A percentile compares a stretch with the other conserved stretches of the same genome.
These are phyloP conservation scores for Scaptomyza reducta DNA, from an alignment of 2,888 invertebrate species.

Conservation along the genomic window DNA sequence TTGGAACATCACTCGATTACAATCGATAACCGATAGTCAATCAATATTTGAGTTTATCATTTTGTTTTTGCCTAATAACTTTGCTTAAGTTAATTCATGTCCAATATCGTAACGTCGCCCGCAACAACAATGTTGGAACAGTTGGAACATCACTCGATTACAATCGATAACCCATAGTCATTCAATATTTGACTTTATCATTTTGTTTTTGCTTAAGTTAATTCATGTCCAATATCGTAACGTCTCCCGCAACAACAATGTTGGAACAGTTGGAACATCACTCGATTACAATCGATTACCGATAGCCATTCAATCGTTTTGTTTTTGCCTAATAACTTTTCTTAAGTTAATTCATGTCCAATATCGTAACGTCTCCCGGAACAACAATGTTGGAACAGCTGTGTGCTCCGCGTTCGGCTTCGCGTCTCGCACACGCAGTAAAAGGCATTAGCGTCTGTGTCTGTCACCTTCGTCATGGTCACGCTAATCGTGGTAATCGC, in stretches of 20 bases:
- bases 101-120: no score
- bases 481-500: conserved; percentile 78
- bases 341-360: not conserved
- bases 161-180: no score
- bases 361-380: not conserved
- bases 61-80: no score
- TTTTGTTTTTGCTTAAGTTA: no score
- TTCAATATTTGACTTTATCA: not conserved
- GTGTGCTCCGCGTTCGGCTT: conserved; percentile 2
- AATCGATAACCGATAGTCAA: not conserved
- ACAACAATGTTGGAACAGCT: not conserved
- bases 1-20: no score
- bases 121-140: no score
- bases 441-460: conserved; percentile 79
- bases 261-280: no score
- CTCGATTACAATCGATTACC: no score
- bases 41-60: not conserved
- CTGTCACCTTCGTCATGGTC: conserved; percentile 81
- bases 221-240: no score
- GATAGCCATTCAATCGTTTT: not conserved
- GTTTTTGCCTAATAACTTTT: not conserved
- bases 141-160: no score
- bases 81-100: no score
- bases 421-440: conserved; percentile 50
- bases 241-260: no score